Evolutionary conservation across 92 coral and sea anemone genomes (phyloP).

Genomic region (Meandrina meandrites): DNA sequence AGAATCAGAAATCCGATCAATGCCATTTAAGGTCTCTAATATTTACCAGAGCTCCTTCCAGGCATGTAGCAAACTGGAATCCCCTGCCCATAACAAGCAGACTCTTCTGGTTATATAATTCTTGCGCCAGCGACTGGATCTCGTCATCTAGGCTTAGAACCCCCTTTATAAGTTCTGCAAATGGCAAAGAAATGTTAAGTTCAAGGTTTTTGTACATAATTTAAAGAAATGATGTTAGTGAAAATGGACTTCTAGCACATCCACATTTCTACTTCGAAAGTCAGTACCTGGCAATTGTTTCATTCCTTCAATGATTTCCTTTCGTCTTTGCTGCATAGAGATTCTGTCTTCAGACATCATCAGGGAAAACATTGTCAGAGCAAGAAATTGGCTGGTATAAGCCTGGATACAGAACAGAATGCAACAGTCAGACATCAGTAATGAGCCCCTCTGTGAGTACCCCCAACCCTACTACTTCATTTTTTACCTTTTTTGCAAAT

Average conservation of each 20-base stretch:
- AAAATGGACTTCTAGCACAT: no score
- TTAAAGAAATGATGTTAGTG: no score
- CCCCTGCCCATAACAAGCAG: constrained; percentile 97
- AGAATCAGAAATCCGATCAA: no score
- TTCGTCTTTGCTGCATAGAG: constrained; percentile 86
- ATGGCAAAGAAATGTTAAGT: neutral
- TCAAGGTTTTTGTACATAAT: no score
- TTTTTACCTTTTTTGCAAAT: no score
- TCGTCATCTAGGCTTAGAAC: constrained; percentile 83
- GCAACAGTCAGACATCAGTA: neutral
- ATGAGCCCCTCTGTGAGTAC: no score
- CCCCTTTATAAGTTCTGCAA: constrained; percentile 79
- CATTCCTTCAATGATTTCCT: constrained; percentile 73
- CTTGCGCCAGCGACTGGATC: constrained; percentile 83
- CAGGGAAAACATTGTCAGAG: constrained; percentile 90
- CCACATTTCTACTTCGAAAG: no score
- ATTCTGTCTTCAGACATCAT: constrained; percentile 99
- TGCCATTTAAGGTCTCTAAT: no score
- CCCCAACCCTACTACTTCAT: no score
- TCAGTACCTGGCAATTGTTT: constrained; percentile 94
- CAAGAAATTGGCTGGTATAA: constrained; percentile 96
- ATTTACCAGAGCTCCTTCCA: constrained; percentile 97
- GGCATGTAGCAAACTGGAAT: constrained; percentile 93
- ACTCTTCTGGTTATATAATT: constrained; percentile 89
- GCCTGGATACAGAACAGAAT: constrained; percentile 55